Percentiles rank a stretch among this genome's conserved stretches.
These are phyloP conservation scores for Leptinotarsa tumamoca DNA, from an alignment of 2,888 invertebrate species.

Conservation along the genomic window DNA sequence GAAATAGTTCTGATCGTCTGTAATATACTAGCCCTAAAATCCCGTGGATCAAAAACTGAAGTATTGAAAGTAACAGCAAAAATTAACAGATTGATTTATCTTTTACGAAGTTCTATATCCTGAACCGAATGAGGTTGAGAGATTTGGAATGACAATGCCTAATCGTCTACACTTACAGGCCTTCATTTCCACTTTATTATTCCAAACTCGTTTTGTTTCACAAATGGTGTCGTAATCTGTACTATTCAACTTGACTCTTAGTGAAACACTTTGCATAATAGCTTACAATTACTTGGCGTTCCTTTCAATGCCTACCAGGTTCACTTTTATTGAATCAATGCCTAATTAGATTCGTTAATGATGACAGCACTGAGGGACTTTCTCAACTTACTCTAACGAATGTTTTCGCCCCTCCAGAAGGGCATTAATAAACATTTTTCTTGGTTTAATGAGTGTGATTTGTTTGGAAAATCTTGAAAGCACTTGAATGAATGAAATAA, in stretches of 20 bases:
- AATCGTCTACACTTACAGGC: constrained; percentile 25
- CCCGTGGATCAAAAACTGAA: no score
- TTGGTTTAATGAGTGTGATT: background rate
- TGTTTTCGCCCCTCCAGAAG: background rate
- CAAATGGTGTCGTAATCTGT: constrained; percentile 16
- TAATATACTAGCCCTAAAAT: no score
- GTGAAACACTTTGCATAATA: constrained; percentile 23
- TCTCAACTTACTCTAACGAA: background rate
- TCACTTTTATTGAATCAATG: constrained; percentile 5
- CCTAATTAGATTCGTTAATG: background rate
- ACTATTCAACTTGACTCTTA: constrained; percentile 16
- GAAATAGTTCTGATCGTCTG: no score
- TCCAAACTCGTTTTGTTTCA: constrained; percentile 14
- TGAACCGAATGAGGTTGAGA: no score
- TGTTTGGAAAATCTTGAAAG: constrained; percentile 2
- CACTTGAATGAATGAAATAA: background rate
- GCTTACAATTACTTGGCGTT: constrained; percentile 22
- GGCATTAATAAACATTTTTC: background rate
- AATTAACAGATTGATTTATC: no score
- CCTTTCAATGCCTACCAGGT: constrained; percentile 12
- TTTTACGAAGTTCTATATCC: no score
- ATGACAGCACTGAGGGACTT: background rate
- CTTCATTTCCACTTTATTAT: constrained; percentile 29
- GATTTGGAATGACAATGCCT: constrained; percentile 19
- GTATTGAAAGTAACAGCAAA: no score